Conservation (phyloP, 2,888 invertebrate species). For the Harpagoxenus sublaevis region DNA sequence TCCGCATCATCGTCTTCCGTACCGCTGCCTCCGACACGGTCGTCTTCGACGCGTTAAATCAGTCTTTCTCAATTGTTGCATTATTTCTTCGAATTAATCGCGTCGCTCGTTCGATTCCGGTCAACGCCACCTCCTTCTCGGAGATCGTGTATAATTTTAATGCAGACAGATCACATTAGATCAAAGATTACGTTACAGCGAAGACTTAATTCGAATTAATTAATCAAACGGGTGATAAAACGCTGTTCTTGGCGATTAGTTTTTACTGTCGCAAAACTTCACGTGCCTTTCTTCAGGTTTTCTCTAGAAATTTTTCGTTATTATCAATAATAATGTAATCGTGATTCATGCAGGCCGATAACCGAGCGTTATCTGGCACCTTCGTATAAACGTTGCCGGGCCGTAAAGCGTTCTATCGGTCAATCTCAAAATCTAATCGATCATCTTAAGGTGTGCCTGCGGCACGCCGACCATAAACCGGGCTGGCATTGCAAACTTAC, state of each 20-base stretch:
- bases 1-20: constrained; percentile 7
- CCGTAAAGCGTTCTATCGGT: background rate
- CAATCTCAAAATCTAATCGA: constrained; percentile 41
- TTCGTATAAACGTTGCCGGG: background rate
- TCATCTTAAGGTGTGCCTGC: constrained; percentile 40
- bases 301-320: background rate
- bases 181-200: background rate
- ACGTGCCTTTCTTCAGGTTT: background rate
- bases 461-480: background rate
- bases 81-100: constrained; percentile 32
- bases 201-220: background rate
- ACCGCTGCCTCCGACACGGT: background rate
- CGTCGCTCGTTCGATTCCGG: background rate
- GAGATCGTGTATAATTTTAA: background rate
- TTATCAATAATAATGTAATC: background rate
- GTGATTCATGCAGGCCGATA: constrained; percentile 8
- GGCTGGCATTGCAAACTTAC: background rate
- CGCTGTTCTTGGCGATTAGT: background rate
- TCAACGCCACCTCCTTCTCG: background rate
- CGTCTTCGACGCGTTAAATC: constrained; percentile 1
- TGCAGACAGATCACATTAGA: constrained; percentile 3
- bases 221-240: background rate
- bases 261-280: background rate
- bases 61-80: constrained; percentile 3
- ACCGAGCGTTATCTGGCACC: background rate